Evolutionary conservation across 2,113 vertebrate genomes (phyloP), one percentile per base, ranked within the genome.

Genomic region (Elaphurus davidianus): DNA sequence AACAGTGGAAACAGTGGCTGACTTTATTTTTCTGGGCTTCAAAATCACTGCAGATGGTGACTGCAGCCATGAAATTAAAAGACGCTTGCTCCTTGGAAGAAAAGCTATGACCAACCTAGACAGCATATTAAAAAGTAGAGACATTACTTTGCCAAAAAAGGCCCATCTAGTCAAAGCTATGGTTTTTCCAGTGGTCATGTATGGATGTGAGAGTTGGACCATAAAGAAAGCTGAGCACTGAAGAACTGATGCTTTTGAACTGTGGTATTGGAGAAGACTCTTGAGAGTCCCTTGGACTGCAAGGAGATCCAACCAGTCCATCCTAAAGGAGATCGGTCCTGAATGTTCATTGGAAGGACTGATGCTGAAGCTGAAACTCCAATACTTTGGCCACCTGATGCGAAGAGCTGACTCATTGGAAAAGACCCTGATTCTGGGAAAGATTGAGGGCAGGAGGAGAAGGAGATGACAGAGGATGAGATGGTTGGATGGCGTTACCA

Each of bases 191-290:
- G 16, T n/a, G 1, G 62, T 67, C 62, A 10, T 67, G 2, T n/a
- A n/a, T 67, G 3, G 62, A n/a, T 67, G 33, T 19, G 16, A n/a
- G 16, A n/a, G 62, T 10, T 67, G 33, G 16, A 19, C 1, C 0
- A 4, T 67, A 9, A n/a, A n/a, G 62, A 67, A 67, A 67, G 16
- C 33, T 67, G 33, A n/a, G 16, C 7, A 1, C 33, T 0, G 0
- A 67, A n/a, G 62, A n/a, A n/a, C 0, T n/a, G 33, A 19, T 19
- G 7, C 33, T n/a, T n/a, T 19, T 67, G 16, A 19, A 10, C 62
- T 67, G 33, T 19, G 16, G 62, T n/a, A 4, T 2, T 67, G 62
- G 16, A n/a, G 33, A 67, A 67, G 62, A 67, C 33, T 67, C 16
- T 3, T 19, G 62, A 67, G 62, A n/a, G 16, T 19, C 16, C 16